Evolutionary conservation across 1,140 invertebrate species (phyloP), one percentile per base, ranked within the genome.

Genomic region (Chironomus striatipennis): DNA sequence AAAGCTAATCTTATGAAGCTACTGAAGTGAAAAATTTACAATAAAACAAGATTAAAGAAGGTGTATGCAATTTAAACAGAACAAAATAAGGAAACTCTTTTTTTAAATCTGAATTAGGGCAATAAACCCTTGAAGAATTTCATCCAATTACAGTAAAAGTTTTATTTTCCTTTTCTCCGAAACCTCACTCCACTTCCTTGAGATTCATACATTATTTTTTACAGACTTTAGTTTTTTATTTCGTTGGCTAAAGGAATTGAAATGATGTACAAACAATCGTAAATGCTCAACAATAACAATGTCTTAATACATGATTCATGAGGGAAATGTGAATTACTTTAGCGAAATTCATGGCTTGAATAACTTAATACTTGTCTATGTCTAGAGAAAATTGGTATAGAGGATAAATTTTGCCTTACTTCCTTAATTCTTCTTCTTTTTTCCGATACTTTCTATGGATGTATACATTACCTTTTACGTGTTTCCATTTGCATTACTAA

Each of bases 271-370:
- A 57, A 57, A 57, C 47, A 57, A 15, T 57, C 47, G 47, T 57
- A 57, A 57, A 57, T 57, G 47, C n/a, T n/a, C 47, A 57, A 57
- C 47, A 57, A 57, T n/a, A 57, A 57, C 47, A 57, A 57, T n/a
- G 47, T 57, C 47, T 57, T 57, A 57, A 57, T 57, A 57, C 47
- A 57, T 57, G 47, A 57, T 57, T 57, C 47, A 57, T 57, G 47
- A 57, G 47, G 47, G 47, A 57, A 57, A 57, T 57, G 47, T n/a
- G 47, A 57, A 57, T 57, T 57, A 57, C 47, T 57, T 57, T 57
- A 57, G 47, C 47, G 47, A 57, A 57, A 57, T n/a, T 57, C 47
- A 57, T 57, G 47, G n/a, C 12, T 57, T 12, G 47, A 57, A 57
- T 57, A 57, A 57, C 47, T 57, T 57, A 57, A 57, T 57, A n/a